phyloP scores from a whole-genome alignment of 2,113 vertebrate species.

The Piprites chloris region DNA sequence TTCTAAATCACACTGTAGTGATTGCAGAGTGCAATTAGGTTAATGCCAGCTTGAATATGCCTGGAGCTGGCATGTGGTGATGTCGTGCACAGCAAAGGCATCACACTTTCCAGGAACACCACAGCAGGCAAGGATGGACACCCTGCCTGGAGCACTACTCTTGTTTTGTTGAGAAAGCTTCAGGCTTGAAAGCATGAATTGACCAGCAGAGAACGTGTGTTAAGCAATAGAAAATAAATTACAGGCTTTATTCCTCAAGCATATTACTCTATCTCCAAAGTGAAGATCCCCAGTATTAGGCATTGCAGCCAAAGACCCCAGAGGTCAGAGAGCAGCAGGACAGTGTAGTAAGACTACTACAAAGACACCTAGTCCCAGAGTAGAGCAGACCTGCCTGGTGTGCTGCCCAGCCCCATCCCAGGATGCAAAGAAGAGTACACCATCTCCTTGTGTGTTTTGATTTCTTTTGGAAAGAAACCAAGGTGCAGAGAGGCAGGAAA shows the following conservation, averaged over 20 bases:
- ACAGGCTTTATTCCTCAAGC: neutral
- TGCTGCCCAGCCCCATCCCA: neutral
- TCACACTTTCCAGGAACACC: neutral
- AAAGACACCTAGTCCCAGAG: too few species aligned
- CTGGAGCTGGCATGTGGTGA: neutral
- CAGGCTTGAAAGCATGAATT: neutral
- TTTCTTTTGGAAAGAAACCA: neutral
- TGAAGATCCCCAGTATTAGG: neutral
- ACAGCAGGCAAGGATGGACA: neutral
- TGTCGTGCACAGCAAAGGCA: neutral
- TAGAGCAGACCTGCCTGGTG: neutral
- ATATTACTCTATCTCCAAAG: neutral
- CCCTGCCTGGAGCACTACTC: neutral
- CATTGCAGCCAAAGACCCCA: neutral
- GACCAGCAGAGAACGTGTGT: accelerated
- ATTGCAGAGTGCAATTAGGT: neutral
- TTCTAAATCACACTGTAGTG: accelerated
- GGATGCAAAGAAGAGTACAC: neutral
- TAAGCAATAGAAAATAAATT: neutral
- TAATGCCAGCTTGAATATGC: neutral
- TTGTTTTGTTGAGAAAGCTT: neutral
- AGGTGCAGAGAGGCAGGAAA: neutral
- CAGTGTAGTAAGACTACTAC: accelerated
- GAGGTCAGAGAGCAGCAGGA: neutral
- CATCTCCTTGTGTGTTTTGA: neutral